phyloP scores from a whole-genome alignment of 2,888 invertebrate species.

The Itoplectis maculator region DNA sequence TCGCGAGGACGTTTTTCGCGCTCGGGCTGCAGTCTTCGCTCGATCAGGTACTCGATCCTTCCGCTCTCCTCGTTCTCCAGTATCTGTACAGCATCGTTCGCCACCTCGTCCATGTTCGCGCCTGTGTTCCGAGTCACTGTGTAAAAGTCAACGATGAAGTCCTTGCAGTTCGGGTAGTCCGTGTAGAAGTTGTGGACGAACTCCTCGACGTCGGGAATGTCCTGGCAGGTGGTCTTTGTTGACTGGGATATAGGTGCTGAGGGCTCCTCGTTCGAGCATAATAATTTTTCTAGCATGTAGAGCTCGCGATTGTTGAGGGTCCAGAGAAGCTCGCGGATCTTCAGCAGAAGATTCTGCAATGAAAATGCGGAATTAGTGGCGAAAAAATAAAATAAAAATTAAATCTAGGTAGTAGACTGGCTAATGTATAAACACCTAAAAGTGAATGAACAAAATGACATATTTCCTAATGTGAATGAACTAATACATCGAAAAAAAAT shows the following conservation, averaged over 20 bases:
- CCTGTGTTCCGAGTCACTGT: conserved; percentile 82
- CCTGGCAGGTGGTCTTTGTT: conserved; percentile 76
- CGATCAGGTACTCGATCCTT: conserved; percentile 62
- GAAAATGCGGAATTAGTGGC: neutral
- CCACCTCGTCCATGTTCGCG: conserved; percentile 82
- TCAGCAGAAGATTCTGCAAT: conserved; percentile 91
- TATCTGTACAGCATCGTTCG: conserved; percentile 80
- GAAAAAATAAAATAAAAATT: neutral
- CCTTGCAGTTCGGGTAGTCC: conserved; percentile 89
- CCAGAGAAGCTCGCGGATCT: conserved; percentile 96
- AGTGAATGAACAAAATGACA: too few species aligned
- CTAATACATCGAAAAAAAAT: too few species aligned
- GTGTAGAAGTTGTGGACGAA: conserved; percentile 90
- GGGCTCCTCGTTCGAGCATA: conserved; percentile 95
- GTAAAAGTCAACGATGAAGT: conserved; percentile 86
- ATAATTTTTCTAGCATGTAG: conserved; percentile 92
- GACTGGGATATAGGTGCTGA: conserved; percentile 77
- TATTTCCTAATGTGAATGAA: too few species aligned
- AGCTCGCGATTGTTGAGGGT: conserved; percentile 94
- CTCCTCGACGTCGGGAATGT: conserved; percentile 87
- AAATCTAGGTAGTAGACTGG: too few species aligned
- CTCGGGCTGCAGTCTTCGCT: conserved; percentile 61
- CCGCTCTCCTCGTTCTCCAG: conserved; percentile 74
- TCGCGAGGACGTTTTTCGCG: conserved; percentile 53
- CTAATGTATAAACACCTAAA: too few species aligned